These are phyloP conservation scores for Champsocephalus gunnari DNA, from an alignment of 2,797 vertebrate genomes.

Conservation along the genomic window DNA sequence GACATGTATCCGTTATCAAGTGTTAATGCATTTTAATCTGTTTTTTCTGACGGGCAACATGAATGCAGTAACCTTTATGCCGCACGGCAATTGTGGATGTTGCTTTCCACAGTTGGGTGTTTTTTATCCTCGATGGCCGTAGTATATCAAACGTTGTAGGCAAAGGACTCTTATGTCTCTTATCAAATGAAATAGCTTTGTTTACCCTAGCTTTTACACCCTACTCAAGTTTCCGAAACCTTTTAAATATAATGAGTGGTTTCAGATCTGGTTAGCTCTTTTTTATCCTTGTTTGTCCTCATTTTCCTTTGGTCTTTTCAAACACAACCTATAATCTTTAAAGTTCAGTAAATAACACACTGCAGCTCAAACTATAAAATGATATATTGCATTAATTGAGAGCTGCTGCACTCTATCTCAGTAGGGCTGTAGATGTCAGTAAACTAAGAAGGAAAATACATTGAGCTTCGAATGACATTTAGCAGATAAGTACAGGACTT, in stretches of 20 bases:
- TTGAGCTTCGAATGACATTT: neutral
- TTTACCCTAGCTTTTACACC: slow-evolving; percentile 12
- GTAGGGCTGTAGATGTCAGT: slow-evolving; percentile 23
- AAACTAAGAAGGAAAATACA: slow-evolving; percentile 3
- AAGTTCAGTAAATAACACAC: slow-evolving; percentile 44
- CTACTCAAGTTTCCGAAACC: slow-evolving; percentile 23
- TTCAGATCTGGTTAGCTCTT: slow-evolving; percentile 4
- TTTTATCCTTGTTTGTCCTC: slow-evolving; percentile 18
- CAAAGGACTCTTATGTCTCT: slow-evolving; percentile 1
- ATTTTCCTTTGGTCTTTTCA: slow-evolving; percentile 17
- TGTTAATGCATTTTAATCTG: too few relatives aligned
- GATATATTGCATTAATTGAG: slow-evolving; percentile 21
- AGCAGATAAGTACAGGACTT: neutral
- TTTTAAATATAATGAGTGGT: slow-evolving; percentile 31
- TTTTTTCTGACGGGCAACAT: slow-evolving; percentile 11
- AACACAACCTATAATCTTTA: slow-evolving; percentile 54
- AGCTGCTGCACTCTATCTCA: slow-evolving; percentile 1
- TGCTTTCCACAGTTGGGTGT: neutral
- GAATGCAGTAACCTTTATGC: slow-evolving; percentile 13
- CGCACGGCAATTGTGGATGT: neutral
- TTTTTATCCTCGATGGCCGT: neutral
- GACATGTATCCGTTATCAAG: slow-evolving; percentile 10
- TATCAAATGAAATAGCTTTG: slow-evolving; percentile 29
- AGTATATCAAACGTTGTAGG: slow-evolving; percentile 1
- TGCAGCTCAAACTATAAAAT: slow-evolving; percentile 21